Evolutionary conservation across 2,113 vertebrate species (phyloP).

Genomic region (Vidua chalybeata): DNA sequence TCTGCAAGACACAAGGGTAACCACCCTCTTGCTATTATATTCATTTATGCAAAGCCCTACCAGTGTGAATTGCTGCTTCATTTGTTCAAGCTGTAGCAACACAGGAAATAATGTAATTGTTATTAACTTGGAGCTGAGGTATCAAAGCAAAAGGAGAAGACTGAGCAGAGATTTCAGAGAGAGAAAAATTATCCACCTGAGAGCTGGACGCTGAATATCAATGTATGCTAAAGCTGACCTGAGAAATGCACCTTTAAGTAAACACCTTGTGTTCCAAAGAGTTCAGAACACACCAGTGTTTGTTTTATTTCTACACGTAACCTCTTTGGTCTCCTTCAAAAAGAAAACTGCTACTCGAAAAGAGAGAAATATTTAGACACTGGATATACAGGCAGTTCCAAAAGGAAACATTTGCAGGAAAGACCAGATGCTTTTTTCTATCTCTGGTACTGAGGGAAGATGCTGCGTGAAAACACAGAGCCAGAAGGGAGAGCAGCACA

Average conservation of each 20-base stretch:
- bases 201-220: neutral
- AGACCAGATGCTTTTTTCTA: neutral
- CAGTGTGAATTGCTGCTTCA: neutral
- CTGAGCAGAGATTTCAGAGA: neutral
- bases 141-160: neutral
- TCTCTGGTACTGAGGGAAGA: neutral
- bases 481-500: neutral
- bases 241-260: neutral
- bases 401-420: conserved; percentile 53
- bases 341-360: conserved; percentile 36
- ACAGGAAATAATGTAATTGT: neutral
- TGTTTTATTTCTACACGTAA: conserved; percentile 57
- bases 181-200: neutral
- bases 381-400: conserved; percentile 46
- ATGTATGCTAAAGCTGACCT: neutral
- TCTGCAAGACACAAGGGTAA: neutral
- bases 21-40: neutral
- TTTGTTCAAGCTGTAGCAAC: conserved; percentile 1
- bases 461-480: neutral
- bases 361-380: conserved; percentile 66
- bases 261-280: neutral
- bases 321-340: conserved; percentile 53
- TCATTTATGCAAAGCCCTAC: neutral
- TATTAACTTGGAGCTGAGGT: neutral
- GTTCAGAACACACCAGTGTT: conserved; percentile 1